Conservation (phyloP, 2,888 invertebrate species). For the Mythimna pallens region DNA sequence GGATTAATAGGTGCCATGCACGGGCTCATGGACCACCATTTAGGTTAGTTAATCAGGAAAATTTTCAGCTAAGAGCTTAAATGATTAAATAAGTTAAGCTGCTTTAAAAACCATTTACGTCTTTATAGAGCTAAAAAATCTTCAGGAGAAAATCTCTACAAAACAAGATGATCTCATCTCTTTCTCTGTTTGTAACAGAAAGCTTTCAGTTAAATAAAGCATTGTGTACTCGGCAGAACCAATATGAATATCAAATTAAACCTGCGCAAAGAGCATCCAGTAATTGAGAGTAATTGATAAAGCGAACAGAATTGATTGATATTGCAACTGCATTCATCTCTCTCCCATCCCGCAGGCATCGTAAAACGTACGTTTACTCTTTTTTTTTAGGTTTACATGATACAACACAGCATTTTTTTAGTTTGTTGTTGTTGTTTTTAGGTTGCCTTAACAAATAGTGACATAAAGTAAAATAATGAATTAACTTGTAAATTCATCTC, state of each 20-base stretch:
- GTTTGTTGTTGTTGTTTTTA: not conserved
- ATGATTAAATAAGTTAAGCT: not conserved
- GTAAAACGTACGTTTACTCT: not conserved
- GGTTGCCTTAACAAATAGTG: conserved; percentile 4
- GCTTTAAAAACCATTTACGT: not conserved
- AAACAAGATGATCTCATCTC: too few relatives aligned
- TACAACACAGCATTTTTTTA: too few relatives aligned
- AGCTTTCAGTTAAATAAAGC: not conserved
- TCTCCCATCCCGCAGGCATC: not conserved
- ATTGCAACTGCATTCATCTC: not conserved
- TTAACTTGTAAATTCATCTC: too few relatives aligned
- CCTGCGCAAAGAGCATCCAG: not conserved
- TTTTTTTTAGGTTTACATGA: too few relatives aligned
- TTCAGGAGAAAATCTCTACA: not conserved
- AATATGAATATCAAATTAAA: conserved; percentile 5
- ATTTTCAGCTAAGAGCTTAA: not conserved
- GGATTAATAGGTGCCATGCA: not conserved
- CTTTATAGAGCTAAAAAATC: not conserved
- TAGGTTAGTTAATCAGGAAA: not conserved
- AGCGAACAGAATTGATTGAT: not conserved
- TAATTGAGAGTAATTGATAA: not conserved
- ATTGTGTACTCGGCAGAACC: not conserved
- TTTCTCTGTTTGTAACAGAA: not conserved
- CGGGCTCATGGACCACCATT: not conserved
- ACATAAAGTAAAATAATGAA: not conserved